Conservation (phyloP, 2,797 vertebrate genomes). For the Cirrhinus molitorella region DNA sequence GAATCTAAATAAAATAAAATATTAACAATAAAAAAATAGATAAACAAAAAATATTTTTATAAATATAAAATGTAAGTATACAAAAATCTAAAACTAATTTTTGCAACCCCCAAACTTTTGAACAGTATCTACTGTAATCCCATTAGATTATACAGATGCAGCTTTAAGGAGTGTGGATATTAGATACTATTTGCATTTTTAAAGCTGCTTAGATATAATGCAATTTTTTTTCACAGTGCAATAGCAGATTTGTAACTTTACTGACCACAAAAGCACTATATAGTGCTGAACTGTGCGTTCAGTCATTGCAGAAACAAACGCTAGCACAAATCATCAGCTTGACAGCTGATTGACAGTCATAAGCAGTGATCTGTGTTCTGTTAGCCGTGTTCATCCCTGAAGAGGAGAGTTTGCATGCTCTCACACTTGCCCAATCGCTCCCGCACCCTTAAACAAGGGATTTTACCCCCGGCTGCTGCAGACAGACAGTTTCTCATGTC, state of each 20-base stretch:
- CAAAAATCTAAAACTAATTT: too few species aligned
- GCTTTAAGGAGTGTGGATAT: neutral
- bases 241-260: neutral
- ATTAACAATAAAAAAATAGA: too few species aligned
- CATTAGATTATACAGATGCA: neutral
- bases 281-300: neutral
- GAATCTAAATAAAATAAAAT: too few species aligned
- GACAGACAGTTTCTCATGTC: constrained; percentile 18
- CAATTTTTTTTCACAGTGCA: neutral
- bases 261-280: neutral
- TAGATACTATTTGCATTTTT: neutral
- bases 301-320: neutral
- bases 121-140: neutral
- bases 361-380: constrained; percentile 7
- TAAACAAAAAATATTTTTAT: too few species aligned
- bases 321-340: neutral
- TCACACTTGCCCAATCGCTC: constrained; percentile 8
- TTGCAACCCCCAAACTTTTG: neutral
- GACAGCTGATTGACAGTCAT: constrained; percentile 33
- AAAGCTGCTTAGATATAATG: neutral
- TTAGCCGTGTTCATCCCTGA: constrained; percentile 5
- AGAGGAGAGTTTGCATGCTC: neutral
- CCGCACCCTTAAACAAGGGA: neutral
- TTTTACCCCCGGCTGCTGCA: neutral
- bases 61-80: too few species aligned